A percentile compares a stretch with the other conserved stretches of the same genome.
These are phyloP conservation scores for Neosalanx taihuensis DNA, from an alignment of 2,797 vertebrate species.

Conservation along the genomic window DNA sequence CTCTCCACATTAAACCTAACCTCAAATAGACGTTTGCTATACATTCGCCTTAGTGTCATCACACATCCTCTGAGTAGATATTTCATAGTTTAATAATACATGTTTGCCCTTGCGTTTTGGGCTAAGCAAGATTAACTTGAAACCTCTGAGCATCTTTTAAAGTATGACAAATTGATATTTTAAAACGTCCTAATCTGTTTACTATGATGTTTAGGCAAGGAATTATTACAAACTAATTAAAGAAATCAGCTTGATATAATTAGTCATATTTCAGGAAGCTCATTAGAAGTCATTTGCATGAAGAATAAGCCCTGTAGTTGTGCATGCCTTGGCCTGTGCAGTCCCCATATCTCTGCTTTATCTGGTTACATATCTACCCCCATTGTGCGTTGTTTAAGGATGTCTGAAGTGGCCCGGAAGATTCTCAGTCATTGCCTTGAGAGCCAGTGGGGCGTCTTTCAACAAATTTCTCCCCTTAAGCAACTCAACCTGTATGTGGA, in stretches of 20 bases:
- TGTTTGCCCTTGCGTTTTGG: slow-evolving; percentile 63
- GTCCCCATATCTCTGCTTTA: slow-evolving; percentile 65
- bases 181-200: slow-evolving; percentile 76
- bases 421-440: slow-evolving; percentile 72
- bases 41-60: slow-evolving; percentile 50
- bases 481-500: slow-evolving; percentile 71
- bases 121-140: slow-evolving; percentile 63
- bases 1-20: not conserved
- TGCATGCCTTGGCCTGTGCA: slow-evolving; percentile 60
- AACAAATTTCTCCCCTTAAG: slow-evolving; percentile 73
- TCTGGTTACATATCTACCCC: slow-evolving; percentile 75
- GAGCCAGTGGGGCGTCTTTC: slow-evolving; percentile 71
- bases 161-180: slow-evolving; percentile 77
- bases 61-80: slow-evolving; percentile 60
- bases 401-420: slow-evolving; percentile 71
- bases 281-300: slow-evolving; percentile 78
- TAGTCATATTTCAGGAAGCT: slow-evolving; percentile 77
- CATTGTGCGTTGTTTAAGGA: slow-evolving; percentile 73
- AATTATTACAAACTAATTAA: slow-evolving; percentile 77
- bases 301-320: slow-evolving; percentile 77
- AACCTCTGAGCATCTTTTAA: slow-evolving; percentile 57
- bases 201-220: slow-evolving; percentile 70
- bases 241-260: slow-evolving; percentile 77
- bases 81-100: slow-evolving; percentile 67
- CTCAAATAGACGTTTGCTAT: not conserved